Evolutionary conservation across 2,113 vertebrate species (phyloP).

Genomic region (Ginglymostoma cirratum): DNA sequence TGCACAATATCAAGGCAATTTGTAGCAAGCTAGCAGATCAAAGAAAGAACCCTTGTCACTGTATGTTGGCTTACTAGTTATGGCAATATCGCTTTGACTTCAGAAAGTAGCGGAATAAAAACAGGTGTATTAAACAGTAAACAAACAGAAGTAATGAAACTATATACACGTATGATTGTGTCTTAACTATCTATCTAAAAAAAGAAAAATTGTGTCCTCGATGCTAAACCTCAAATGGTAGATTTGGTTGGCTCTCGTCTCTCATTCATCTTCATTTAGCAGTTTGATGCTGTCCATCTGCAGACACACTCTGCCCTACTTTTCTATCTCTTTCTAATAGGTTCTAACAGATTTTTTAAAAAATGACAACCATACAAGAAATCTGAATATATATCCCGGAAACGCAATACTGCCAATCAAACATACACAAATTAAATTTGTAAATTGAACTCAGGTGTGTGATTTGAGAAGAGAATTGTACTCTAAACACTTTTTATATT

Average conservation of each 20-base stretch:
- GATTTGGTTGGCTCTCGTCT: background rate
- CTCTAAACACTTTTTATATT: background rate
- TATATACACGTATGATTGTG: background rate
- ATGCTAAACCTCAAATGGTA: background rate
- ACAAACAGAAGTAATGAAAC: background rate
- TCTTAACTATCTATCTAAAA: background rate
- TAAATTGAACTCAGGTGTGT: background rate
- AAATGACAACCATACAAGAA: background rate
- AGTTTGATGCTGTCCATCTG: background rate
- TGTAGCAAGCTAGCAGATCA: slow-evolving; percentile 21
- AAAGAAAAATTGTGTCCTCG: background rate
- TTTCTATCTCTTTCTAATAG: background rate
- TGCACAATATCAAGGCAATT: background rate
- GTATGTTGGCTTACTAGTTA: background rate
- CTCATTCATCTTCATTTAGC: background rate
- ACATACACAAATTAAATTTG: background rate
- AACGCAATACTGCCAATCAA: background rate
- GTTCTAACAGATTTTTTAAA: background rate
- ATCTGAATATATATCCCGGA: background rate
- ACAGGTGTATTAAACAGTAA: background rate
- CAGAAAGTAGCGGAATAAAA: background rate
- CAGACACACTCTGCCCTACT: background rate
- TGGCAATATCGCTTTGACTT: background rate
- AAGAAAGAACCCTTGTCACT: background rate
- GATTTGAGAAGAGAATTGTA: background rate